A percentile compares a stretch with the other conserved stretches of the same genome.
Evolutionary conservation across 2,113 vertebrate genomes (phyloP).

Genomic region (Clupea harengus): DNA sequence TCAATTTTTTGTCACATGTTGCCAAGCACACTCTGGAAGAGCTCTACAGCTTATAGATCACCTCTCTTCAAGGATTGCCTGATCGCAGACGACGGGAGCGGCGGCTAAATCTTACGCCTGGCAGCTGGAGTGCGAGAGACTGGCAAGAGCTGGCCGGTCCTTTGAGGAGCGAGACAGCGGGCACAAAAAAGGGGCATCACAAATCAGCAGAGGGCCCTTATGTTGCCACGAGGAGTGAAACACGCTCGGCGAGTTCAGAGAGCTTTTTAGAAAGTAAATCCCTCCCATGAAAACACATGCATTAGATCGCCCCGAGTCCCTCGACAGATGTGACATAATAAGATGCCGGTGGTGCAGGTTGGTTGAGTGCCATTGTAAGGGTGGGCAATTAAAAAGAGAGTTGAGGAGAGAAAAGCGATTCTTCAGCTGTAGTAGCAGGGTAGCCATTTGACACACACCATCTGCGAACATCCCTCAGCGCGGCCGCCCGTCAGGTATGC

Average conservation of each 20-base stretch:
- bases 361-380: neutral
- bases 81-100: neutral
- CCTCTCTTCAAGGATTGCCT: neutral
- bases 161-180: constrained; percentile 15
- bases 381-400: neutral
- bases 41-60: neutral
- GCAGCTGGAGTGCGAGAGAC: neutral
- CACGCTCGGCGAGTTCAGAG: too few species aligned
- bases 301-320: too few species aligned
- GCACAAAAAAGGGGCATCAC: too few species aligned
- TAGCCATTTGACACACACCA: neutral
- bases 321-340: neutral
- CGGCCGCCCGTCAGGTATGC: neutral
- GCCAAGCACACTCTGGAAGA: neutral
- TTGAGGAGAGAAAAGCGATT: neutral
- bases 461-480: neutral
- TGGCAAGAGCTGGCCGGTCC: constrained; percentile 14
- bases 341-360: neutral
- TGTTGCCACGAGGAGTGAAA: too few species aligned
- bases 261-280: too few species aligned
- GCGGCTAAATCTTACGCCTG: constrained; percentile 4
- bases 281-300: too few species aligned
- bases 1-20: constrained; percentile 44
- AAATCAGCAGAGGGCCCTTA: too few species aligned
- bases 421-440: neutral